These are phyloP conservation scores for Notocelia uddmanniana DNA, from an alignment of 2,888 invertebrate genomes.

Conservation along the genomic window DNA sequence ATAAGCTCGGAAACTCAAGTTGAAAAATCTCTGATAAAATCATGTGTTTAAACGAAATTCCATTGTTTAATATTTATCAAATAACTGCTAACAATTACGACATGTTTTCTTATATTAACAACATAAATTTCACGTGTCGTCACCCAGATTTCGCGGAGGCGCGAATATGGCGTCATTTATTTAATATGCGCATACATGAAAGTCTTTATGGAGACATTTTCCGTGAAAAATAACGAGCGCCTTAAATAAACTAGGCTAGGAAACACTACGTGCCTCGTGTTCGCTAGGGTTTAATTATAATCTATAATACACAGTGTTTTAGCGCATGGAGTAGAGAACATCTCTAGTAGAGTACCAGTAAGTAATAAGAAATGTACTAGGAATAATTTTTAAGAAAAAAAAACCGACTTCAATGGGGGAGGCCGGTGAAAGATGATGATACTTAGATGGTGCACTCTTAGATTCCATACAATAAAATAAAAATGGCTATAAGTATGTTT, in stretches of 20 bases:
- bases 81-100: slow-evolving; percentile 28
- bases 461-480: too few relatives aligned
- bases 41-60: not conserved
- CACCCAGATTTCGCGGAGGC: slow-evolving; percentile 57
- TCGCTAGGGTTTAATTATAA: slow-evolving; percentile 23
- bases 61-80: not conserved
- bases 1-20: too few relatives aligned
- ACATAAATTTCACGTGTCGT: slow-evolving; percentile 59
- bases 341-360: too few relatives aligned
- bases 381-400: too few relatives aligned
- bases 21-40: too few relatives aligned
- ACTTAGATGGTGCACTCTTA: too few relatives aligned
- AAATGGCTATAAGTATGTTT: too few relatives aligned
- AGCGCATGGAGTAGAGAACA: too few relatives aligned
- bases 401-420: too few relatives aligned
- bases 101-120: slow-evolving; percentile 54
- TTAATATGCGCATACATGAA: slow-evolving; percentile 68
- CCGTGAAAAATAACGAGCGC: slow-evolving; percentile 48
- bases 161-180: slow-evolving; percentile 59
- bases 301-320: not conserved
- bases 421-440: too few relatives aligned
- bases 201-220: slow-evolving; percentile 57
- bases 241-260: slow-evolving; percentile 45
- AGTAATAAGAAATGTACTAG: too few relatives aligned
- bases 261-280: slow-evolving; percentile 35